These are phyloP conservation scores for Heterotilapia buettikoferi DNA, from an alignment of 2,113 vertebrate species.

Conservation along the genomic window DNA sequence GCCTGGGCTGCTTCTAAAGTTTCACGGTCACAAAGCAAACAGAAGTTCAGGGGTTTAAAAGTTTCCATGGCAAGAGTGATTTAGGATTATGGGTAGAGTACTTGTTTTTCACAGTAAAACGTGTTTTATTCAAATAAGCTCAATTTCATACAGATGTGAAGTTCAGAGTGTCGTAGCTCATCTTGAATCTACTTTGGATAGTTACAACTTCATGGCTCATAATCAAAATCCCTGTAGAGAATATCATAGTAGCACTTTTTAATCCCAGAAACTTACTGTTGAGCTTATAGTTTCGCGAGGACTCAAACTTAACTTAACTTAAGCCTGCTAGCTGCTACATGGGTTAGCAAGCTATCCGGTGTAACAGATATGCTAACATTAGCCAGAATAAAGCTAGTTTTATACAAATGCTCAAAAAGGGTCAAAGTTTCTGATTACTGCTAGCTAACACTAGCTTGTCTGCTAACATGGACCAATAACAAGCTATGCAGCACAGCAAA, in stretches of 20 bases:
- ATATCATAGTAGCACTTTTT: background rate
- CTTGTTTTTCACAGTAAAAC: background rate
- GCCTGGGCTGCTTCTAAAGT: background rate
- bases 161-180: background rate
- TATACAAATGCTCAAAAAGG: background rate
- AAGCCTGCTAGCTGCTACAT: background rate
- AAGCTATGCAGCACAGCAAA: background rate
- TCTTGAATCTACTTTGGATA: background rate
- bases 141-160: background rate
- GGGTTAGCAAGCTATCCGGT: background rate
- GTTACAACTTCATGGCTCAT: background rate
- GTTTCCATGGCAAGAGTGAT: background rate
- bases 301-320: background rate
- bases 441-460: background rate
- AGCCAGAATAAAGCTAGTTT: background rate
- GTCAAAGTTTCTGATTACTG: fast-evolving
- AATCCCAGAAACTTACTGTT: background rate
- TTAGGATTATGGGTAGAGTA: background rate
- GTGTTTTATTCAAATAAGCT: background rate
- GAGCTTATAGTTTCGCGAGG: fast-evolving
- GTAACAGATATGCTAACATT: background rate
- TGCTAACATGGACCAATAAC: background rate
- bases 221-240: background rate
- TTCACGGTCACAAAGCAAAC: fast-evolving
- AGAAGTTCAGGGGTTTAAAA: background rate